Evolutionary conservation across 2,888 invertebrate genomes (phyloP), one percentile per base, ranked within the genome.

Genomic region (Agonopterix heracliana): DNA sequence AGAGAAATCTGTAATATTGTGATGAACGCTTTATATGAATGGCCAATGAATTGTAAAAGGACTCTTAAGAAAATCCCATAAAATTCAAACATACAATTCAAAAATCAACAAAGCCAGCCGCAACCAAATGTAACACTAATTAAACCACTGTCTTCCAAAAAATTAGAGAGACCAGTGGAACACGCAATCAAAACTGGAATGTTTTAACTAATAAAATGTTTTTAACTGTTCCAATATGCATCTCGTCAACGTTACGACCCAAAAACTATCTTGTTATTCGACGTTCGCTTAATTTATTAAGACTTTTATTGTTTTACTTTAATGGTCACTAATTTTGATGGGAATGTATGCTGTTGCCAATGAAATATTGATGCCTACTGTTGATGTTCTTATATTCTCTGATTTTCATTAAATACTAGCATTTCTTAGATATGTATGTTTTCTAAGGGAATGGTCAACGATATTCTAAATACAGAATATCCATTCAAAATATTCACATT

Each of bases 191-290:
- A 78, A 72, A 56, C 53, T 54, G 64, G 70, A 78, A 80, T 78
- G 80, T 76, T 75, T 77, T 68, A 64, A 63, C 77, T 72, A 75
- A 73, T 86, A 80, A 82, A 83, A 81, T 51, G n/a, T 46, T 56
- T 72, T 83, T 85, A 77, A 85, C 69, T 71, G 67, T 74, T 73
- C 62, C 81, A 81, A 81, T 82, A 77, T 78, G 86, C 66, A 60
- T 74, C 74, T 73, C 73, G 67, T 87, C 81, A 81, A 65, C 65
- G 65, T 68, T 61, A 62, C 62, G 61, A 71, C 63, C 70, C 65
- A 69, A 74, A 72, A 76, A 73, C 71, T 77, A 70, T 74, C 76
- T 74, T 78, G 76, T 78, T 77, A 70, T 78, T 79, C 74, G 69
- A 76, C 72, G 72, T 71, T 57, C 61, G 62, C 61, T 66, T 75